These are phyloP conservation scores for Regulus satrapa DNA, from an alignment of 2,113 vertebrate species.

Conservation along the genomic window DNA sequence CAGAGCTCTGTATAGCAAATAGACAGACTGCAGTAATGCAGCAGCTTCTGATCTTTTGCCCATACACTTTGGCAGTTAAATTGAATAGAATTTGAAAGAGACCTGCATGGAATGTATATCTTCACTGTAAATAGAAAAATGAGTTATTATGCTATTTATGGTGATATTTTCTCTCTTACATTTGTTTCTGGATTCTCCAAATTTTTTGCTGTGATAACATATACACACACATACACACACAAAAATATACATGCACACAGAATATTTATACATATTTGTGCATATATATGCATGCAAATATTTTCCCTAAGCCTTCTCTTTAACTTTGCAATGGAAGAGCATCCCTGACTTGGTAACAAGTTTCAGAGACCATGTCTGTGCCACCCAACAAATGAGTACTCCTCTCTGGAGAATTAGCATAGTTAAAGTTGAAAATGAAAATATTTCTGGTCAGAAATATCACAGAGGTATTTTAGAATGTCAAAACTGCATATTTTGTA, in stretches of 20 bases:
- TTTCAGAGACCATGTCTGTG: not conserved
- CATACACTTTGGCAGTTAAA: not conserved
- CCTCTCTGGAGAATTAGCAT: not conserved
- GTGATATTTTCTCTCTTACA: not conserved
- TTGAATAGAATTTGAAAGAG: not conserved
- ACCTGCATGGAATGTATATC: not conserved
- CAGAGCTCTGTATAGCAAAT: not conserved
- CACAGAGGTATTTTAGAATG: not conserved
- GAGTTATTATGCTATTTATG: not conserved
- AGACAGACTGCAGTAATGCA: not conserved
- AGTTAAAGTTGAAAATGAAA: not conserved
- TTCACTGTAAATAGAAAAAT: not conserved
- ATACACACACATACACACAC: not conserved
- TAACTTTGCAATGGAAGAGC: not conserved
- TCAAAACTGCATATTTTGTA: not conserved
- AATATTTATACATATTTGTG: not conserved
- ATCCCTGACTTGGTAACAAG: not conserved
- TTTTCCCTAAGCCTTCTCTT: not conserved
- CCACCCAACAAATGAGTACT: not conserved
- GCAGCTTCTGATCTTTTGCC: not conserved
- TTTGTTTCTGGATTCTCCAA: not conserved
- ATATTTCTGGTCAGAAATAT: not conserved
- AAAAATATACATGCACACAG: not conserved
- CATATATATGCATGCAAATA: not conserved
- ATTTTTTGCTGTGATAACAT: not conserved